Conservation (phyloP, 2,113 vertebrate genomes). For the Gopherus evgoodei region DNA sequence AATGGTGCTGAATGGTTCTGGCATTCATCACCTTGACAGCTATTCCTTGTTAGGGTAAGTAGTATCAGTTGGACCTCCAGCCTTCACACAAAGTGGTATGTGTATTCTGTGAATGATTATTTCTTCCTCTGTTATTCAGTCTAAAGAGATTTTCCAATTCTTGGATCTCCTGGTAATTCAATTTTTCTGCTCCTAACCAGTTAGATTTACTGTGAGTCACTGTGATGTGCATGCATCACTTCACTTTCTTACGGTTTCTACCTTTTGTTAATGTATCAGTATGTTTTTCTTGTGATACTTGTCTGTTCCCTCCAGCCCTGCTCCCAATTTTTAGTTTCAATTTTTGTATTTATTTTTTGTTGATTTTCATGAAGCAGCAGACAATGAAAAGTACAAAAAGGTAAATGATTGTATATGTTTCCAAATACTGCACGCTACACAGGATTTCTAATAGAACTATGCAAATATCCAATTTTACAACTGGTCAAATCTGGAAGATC, state of each 20-base stretch:
- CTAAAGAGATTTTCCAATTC: not conserved
- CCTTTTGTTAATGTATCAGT: not conserved
- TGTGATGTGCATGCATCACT: not conserved
- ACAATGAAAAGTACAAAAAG: not conserved
- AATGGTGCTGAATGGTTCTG: not conserved
- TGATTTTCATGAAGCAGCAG: not conserved
- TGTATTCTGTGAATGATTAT: not conserved
- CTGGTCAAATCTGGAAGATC: not conserved
- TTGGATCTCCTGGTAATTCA: not conserved
- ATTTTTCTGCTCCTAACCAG: not conserved
- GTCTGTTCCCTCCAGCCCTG: not conserved
- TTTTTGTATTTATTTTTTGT: not conserved
- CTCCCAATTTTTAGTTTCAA: not conserved
- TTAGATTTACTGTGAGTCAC: not conserved
- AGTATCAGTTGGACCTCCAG: not conserved
- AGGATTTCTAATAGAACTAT: not conserved
- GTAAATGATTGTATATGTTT: not conserved
- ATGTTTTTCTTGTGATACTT: not conserved
- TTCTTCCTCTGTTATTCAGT: not conserved
- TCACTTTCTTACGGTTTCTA: not conserved
- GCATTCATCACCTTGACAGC: conserved; percentile 28
- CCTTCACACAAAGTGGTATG: not conserved
- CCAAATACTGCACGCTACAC: not conserved
- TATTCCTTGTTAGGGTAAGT: not conserved
- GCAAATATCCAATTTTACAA: not conserved